Evolutionary conservation across 2,797 vertebrate genomes (phyloP), one percentile per base, ranked within the genome.

Genomic region (Lepilemur ruficaudatus): DNA sequence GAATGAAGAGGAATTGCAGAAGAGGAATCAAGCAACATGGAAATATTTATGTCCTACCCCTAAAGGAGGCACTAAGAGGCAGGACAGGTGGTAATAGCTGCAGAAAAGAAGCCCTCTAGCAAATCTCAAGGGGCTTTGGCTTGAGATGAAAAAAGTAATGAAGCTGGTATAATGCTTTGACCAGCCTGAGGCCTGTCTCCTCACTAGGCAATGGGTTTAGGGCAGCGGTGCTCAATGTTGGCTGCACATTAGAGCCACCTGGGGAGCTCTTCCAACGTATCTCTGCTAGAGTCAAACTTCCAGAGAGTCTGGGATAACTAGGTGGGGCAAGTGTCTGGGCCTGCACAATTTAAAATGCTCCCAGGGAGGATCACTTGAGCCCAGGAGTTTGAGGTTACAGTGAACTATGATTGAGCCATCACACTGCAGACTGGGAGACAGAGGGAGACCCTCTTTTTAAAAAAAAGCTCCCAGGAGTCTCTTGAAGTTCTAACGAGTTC

Each of bases 1-100:
- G 32, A 87, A 96, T 86, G 32, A 87, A 97, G 82, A 35, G 22
- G 30, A 61, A 20, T 84, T 92, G 91, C 73, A 94, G 76, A 59
- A 78, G 17, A 93, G 86, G 20, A 81, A 70, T 67, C n/a, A 18
- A 35, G 50, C 76, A 76, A 95, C 86, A 76, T 75, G 46, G 61
- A 93, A 80, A 79, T 73, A 46, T 79, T 81, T 96, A 35, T 48
- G 78, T 43, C 50, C 32, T 59, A 14, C 50, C n/a, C 52, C 52
- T 69, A 43, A 81, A 93, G 50, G 78, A 83, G 28, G 35, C 25
- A 43, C 1, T 14, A 63, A 76, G 76, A 91, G 91, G 50, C 23
- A 67, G 59, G 46, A 23, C 63, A 83, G 48, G 52, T 76, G 52
- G 70, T 32, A 70, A 70, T 8, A 76, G 61, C 48, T 82, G 41